A percentile compares a stretch with the other conserved stretches of the same genome.
Conservation (phyloP, 2,797 vertebrate species). For the Micropoecilia bifurca region DNA sequence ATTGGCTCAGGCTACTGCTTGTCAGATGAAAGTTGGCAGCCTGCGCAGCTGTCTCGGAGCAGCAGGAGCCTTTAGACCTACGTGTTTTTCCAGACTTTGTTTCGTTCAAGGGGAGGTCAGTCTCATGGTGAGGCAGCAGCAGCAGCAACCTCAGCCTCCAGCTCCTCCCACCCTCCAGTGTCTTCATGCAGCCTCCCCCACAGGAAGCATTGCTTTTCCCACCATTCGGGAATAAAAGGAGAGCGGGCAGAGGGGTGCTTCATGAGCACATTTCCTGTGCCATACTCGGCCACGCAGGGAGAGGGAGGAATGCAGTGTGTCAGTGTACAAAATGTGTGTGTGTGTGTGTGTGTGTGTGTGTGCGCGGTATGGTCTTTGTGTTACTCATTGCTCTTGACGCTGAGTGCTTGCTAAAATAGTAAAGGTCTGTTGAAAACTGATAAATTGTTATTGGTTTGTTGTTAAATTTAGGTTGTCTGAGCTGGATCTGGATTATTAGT, state of each 20-base stretch:
- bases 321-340: slow-evolving; percentile 23
- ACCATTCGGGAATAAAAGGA: slow-evolving; percentile 54
- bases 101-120: slow-evolving; percentile 24
- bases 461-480: slow-evolving; percentile 15
- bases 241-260: slow-evolving; percentile 31
- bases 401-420: background rate
- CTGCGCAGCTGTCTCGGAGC: background rate
- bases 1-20: slow-evolving; percentile 50
- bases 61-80: slow-evolving; percentile 24
- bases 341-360: slow-evolving; percentile 9
- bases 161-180: slow-evolving; percentile 28
- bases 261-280: slow-evolving; percentile 62
- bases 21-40: slow-evolving; percentile 25
- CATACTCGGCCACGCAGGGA: slow-evolving; percentile 35
- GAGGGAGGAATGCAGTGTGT: slow-evolving; percentile 57
- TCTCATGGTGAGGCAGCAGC: slow-evolving; percentile 24
- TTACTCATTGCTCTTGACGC: slow-evolving; percentile 16
- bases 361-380: slow-evolving; percentile 16
- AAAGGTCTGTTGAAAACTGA: background rate
- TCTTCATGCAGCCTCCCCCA: slow-evolving; percentile 59
- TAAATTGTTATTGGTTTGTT: background rate
- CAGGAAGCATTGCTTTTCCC: slow-evolving; percentile 66
- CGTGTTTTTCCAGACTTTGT: slow-evolving; percentile 28
- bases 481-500: slow-evolving; percentile 34
- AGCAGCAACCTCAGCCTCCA: background rate